Percentiles rank a stretch among this genome's conserved stretches.
Evolutionary conservation across 2,113 vertebrate species (phyloP).

Genomic region (Colistium nudipinnis): DNA sequence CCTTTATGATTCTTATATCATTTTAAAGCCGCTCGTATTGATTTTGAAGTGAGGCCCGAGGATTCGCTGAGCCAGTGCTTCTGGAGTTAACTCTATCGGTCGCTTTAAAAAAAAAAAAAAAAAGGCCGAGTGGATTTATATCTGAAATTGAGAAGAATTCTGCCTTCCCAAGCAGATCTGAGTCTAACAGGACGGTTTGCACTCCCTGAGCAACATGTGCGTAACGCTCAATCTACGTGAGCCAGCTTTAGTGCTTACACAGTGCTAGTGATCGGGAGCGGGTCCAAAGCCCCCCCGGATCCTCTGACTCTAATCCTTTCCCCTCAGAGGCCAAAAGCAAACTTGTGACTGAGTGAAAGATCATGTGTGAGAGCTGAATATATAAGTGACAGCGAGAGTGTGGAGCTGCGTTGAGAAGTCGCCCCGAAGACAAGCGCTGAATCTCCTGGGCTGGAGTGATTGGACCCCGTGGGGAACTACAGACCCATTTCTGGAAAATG

Average conservation of each 20-base stretch:
- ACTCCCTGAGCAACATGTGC: neutral
- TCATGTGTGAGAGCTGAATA: neutral
- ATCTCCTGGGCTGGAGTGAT: slow-evolving; percentile 51
- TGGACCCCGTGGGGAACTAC: slow-evolving; percentile 58
- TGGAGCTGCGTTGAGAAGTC: neutral
- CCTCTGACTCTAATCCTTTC: slow-evolving; percentile 25
- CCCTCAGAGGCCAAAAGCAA: slow-evolving; percentile 6
- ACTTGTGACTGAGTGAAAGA: neutral
- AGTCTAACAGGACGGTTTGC: slow-evolving; percentile 33
- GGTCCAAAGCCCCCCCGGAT: slow-evolving; percentile 19
- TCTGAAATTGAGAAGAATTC: slow-evolving; percentile 32
- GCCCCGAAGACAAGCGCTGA: slow-evolving; percentile 31
- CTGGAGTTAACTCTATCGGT: slow-evolving; percentile 68
- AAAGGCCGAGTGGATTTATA: slow-evolving; percentile 60
- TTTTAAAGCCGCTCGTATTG: slow-evolving; percentile 64
- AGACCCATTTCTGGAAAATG: slow-evolving; percentile 33
- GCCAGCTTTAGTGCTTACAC: slow-evolving; percentile 17
- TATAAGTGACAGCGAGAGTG: slow-evolving; percentile 1
- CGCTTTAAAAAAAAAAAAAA: no score
- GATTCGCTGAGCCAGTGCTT: slow-evolving; percentile 71
- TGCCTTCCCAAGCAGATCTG: slow-evolving; percentile 51
- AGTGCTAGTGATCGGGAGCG: slow-evolving; percentile 3
- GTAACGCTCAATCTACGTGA: slow-evolving; percentile 10
- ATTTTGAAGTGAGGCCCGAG: slow-evolving; percentile 60
- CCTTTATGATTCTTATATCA: slow-evolving; percentile 67